Evolutionary conservation across 1,140 invertebrate species (phyloP), one percentile per base, ranked within the genome.

Genomic region (Homarus americanus): DNA sequence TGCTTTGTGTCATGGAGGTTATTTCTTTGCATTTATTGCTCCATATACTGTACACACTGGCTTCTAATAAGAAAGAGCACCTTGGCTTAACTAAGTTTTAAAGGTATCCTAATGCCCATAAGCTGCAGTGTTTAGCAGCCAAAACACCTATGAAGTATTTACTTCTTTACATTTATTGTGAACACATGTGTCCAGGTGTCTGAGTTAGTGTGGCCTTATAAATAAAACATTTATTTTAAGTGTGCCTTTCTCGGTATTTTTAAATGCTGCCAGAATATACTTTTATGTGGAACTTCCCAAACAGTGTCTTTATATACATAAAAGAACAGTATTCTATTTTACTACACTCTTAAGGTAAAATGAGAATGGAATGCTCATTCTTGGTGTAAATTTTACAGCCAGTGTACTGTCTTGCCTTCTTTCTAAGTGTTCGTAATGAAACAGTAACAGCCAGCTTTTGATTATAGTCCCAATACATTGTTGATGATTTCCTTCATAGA

Each of bases 321-420:
- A 36, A 66, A 40, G 40, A 66, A n/a, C 82, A 83, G 53, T 83
- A 83, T 83, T 83, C 82, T 83, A 83, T 83, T 83, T 83, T 83
- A 83, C 82, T 69, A 83, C 28, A 83, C n/a, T 66, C 17, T 66
- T 66, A 32, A 40, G 24, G 38, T 28, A 82, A 83, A 28, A 34
- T 69, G 17, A 10, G 38, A 41, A 2, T 66, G 28, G 28, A 83
- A 40, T 83, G 36, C 32, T 83, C 53, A 24, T 58, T 83, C n/a
- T 34, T 69, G n/a, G 34, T 83, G 58, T 83, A 69, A 28, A 79
- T 44, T 20, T 58, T 20, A 24, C 24, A 58, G 53, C 15, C 24
- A 20, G 0, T 58, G 53, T 34, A 63, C 63, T 32, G 4, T 69
- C 58, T 63, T 32, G n/a, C n/a, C 63, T 69, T 69, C n/a, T 28